Evolutionary conservation across 2,888 invertebrate species (phyloP), one percentile per base, ranked within the genome.

Genomic region (Trissolcus japonicus): DNA sequence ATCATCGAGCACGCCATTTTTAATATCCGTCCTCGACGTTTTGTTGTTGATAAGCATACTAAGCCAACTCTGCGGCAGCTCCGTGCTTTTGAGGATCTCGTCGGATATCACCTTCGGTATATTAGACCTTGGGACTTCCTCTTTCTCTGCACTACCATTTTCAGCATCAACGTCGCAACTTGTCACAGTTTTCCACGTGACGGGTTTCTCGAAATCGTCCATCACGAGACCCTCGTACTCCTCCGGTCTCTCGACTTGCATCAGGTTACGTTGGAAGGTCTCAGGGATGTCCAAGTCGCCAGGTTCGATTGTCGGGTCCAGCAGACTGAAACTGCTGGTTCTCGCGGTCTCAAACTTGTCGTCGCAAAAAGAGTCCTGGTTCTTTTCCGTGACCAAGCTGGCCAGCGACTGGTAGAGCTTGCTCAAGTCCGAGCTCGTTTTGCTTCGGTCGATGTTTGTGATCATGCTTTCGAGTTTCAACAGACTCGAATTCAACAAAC

Each of bases 401-500:
- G 62, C n/a, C 17, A 76, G 40, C 13, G 66, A 71, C 17, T 69
- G 57, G 50, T 68, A 78, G 1, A 69, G 19, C 14, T 69, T 73
- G 13, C 62, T 46, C n/a, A 67, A 11, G 6, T 76, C 62, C 6
- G 66, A 57, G 1, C 35, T 17, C 1, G 13, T 61, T 7, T 71
- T 69, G 16, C 60, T 60, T 3, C 59, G 16, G 7, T 88, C 86
- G n/a, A 89, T 87, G 55, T 86, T 87, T 0, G 87, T 87, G 14
- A 88, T 84, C 67, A 89, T 82, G 67, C 86, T 87, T 40, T 88
- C 88, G 1, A 89, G 79, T 60, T 85, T 83, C 2, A 89, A 76
- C 3, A 89, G 76, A 77, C 88, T 88, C n/a, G 88, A 87, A 71
- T 89, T 89, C 2, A 86, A 56, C 7, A 89, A 74, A 77, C 87